These are phyloP conservation scores for Equus przewalskii DNA, from an alignment of 2,113 vertebrate species.

Conservation along the genomic window DNA sequence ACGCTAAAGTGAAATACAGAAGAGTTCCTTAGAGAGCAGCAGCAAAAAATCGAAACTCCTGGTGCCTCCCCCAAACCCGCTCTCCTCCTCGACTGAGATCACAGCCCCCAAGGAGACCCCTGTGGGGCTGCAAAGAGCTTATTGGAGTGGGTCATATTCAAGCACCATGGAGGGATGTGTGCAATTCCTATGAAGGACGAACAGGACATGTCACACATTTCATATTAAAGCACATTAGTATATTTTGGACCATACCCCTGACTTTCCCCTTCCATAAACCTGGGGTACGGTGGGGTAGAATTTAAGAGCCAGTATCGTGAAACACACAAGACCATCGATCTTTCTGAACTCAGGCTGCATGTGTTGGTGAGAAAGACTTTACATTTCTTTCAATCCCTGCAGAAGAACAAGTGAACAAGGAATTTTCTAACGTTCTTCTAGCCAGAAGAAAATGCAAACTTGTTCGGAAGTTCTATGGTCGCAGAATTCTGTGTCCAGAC, in stretches of 20 bases:
- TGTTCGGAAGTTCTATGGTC: background rate
- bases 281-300: background rate
- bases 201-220: background rate
- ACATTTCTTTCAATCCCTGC: background rate
- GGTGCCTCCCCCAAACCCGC: background rate
- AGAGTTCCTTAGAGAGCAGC: conserved; percentile 67
- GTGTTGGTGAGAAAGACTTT: background rate
- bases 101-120: background rate
- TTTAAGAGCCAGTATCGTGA: background rate
- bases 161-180: background rate
- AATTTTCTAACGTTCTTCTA: background rate
- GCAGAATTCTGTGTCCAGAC: background rate
- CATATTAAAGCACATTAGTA: background rate
- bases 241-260: background rate
- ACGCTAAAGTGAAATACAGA: conserved; percentile 65
- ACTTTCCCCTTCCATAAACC: background rate
- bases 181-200: background rate
- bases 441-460: background rate
- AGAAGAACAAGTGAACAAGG: background rate
- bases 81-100: background rate
- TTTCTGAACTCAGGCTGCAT: background rate
- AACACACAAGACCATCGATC: background rate
- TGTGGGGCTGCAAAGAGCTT: background rate
- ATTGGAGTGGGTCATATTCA: background rate
- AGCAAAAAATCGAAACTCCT: conserved; percentile 30